These are phyloP conservation scores for Tonatia bakeri DNA, from an alignment of 2,113 vertebrate genomes.

Conservation along the genomic window DNA sequence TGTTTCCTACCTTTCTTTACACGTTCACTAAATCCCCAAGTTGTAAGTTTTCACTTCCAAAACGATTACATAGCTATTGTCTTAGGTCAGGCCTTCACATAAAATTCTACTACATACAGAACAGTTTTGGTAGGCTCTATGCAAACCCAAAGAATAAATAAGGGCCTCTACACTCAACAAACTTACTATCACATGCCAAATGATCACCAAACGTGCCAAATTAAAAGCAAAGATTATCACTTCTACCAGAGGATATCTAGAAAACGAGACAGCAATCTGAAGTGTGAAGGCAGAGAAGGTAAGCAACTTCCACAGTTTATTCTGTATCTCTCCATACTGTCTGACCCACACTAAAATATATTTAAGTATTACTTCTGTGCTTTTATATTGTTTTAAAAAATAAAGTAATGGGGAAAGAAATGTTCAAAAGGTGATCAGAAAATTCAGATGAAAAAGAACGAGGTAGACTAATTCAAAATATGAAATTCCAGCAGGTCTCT, in stretches of 20 bases:
- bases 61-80: neutral
- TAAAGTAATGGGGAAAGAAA: neutral
- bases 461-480: neutral
- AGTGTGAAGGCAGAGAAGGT: neutral
- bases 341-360: neutral
- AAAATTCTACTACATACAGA: neutral
- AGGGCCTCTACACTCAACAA: neutral
- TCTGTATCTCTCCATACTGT: neutral
- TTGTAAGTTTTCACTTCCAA: neutral
- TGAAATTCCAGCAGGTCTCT: neutral
- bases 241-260: neutral
- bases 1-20: neutral
- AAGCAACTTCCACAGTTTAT: neutral
- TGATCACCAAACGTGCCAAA: neutral
- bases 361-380: neutral
- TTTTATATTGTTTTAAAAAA: neutral
- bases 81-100: neutral
- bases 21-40: neutral
- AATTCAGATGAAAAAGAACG: neutral
- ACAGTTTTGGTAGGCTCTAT: neutral
- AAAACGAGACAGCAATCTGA: neutral
- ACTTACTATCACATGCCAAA: neutral
- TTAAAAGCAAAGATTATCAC: slow-evolving; percentile 20
- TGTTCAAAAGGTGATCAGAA: neutral
- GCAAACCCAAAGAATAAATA: neutral